Conservation (phyloP, 2,113 vertebrate species). For the Marcusenius ussheri region DNA sequence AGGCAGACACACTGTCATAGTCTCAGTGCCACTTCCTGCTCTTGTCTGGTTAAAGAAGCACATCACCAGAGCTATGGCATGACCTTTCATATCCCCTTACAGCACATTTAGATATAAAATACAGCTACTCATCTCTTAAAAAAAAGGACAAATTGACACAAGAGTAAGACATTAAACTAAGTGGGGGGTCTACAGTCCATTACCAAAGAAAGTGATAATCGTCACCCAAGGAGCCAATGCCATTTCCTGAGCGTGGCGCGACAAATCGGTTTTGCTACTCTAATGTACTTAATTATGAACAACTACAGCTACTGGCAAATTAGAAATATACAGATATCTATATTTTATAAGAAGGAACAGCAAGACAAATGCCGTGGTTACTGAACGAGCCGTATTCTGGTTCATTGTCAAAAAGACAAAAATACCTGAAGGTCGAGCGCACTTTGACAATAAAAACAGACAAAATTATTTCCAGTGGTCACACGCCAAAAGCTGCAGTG, state of each 20-base stretch:
- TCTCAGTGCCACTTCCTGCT: background rate
- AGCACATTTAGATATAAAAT: background rate
- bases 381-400: background rate
- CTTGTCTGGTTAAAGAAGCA: background rate
- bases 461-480: background rate
- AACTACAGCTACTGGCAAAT: conserved; percentile 1
- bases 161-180: conserved; percentile 7
- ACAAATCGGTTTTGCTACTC: background rate
- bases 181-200: background rate
- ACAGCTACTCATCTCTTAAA: background rate
- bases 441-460: background rate
- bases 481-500: background rate
- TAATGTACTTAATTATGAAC: conserved; percentile 8
- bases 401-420: background rate
- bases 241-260: background rate
- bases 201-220: background rate
- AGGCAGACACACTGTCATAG: background rate
- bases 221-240: background rate
- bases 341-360: background rate
- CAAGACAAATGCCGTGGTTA: background rate
- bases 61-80: background rate
- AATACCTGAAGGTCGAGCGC: background rate
- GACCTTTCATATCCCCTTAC: background rate
- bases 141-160: background rate
- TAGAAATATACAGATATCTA: background rate